Conservation (phyloP, 2,797 vertebrate species). For the Hephaestus fuliginosus region DNA sequence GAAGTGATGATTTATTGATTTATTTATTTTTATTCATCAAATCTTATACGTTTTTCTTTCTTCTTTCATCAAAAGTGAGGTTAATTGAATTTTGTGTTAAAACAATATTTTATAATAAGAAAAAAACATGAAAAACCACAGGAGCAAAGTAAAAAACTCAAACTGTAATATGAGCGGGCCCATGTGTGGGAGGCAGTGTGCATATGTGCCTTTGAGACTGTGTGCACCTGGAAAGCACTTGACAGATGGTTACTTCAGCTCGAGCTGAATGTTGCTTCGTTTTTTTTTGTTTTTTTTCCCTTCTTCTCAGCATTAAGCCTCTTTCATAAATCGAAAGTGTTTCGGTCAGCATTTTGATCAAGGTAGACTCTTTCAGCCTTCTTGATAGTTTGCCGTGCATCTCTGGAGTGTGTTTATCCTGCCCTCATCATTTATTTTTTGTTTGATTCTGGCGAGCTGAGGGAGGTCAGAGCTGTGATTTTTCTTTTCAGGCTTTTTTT, state of each 20-base stretch:
- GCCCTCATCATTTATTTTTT: slow-evolving; percentile 60
- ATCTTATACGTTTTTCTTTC: neutral
- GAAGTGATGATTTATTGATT: no score
- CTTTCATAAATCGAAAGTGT: slow-evolving; percentile 77
- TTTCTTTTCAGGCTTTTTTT: slow-evolving; percentile 1
- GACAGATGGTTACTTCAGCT: slow-evolving; percentile 81
- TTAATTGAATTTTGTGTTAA: slow-evolving; percentile 38
- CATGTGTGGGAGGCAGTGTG: slow-evolving; percentile 75
- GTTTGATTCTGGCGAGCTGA: slow-evolving; percentile 63
- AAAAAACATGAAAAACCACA: slow-evolving; percentile 39
- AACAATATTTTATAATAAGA: slow-evolving; percentile 36
- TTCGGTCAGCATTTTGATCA: slow-evolving; percentile 80
- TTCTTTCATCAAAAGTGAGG: slow-evolving; percentile 1
- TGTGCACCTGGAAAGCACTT: slow-evolving; percentile 79
- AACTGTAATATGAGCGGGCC: slow-evolving; percentile 41
- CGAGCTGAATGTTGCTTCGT: slow-evolving; percentile 66
- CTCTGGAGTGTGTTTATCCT: slow-evolving; percentile 71
- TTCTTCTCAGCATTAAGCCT: slow-evolving; percentile 61
- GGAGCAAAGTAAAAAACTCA: slow-evolving; percentile 23
- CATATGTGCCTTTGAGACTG: slow-evolving; percentile 76
- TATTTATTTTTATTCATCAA: neutral
- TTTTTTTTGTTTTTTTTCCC: slow-evolving; percentile 27
- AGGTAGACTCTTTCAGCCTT: slow-evolving; percentile 67
- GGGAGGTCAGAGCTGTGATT: slow-evolving; percentile 62
- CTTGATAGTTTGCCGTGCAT: slow-evolving; percentile 70